A percentile compares a stretch with the other conserved stretches of the same genome.
Conservation (phyloP, 2,113 vertebrate species). For the Eulemur rufifrons region DNA sequence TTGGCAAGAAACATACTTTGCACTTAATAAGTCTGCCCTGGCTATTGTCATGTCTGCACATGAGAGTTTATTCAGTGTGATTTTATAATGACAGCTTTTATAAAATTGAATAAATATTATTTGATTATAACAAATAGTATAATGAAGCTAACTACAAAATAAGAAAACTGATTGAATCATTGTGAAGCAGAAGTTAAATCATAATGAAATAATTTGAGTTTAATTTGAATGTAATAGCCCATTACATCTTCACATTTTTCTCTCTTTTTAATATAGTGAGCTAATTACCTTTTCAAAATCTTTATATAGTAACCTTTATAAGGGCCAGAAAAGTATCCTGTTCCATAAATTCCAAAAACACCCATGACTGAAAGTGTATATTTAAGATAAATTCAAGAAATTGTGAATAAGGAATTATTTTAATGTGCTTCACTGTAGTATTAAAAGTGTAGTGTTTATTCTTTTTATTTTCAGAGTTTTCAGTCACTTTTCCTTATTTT, state of each 20-base stretch:
- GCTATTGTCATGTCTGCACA: not conserved
- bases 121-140: conserved; percentile 19
- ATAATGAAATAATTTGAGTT: conserved; percentile 45
- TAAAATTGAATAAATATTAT: conserved; percentile 34
- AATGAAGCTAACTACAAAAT: not conserved
- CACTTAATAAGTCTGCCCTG: not conserved
- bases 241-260: not conserved
- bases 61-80: not conserved
- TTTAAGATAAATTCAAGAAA: not conserved
- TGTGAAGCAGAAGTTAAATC: conserved; percentile 11
- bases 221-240: conserved; percentile 63
- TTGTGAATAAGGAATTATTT: not conserved
- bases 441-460: not conserved
- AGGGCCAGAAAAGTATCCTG: not conserved
- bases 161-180: conserved; percentile 33
- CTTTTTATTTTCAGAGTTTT: not conserved
- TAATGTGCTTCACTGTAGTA: not conserved
- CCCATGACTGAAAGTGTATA: not conserved
- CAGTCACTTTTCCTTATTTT: not conserved
- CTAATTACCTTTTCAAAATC: not conserved
- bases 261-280: conserved; percentile 27
- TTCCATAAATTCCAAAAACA: not conserved
- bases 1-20: not conserved
- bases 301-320: not conserved
- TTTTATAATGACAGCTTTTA: not conserved